These are phyloP conservation scores for Poeciliopsis infans DNA, from an alignment of 2,797 vertebrate species.

Conservation along the genomic window DNA sequence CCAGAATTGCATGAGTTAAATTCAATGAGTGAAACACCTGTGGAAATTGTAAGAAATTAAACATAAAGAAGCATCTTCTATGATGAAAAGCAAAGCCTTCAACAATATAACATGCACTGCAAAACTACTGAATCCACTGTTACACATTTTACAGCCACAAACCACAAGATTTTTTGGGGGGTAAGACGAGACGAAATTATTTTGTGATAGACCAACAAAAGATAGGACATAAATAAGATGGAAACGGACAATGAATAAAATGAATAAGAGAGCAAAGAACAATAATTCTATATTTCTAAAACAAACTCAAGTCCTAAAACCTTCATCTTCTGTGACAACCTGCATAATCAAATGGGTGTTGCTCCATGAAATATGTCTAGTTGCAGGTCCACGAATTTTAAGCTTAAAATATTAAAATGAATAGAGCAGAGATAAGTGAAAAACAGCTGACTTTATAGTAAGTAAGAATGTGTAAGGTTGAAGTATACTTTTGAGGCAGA, in stretches of 20 bases:
- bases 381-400: background rate
- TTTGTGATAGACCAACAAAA: background rate
- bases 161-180: background rate
- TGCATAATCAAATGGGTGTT: background rate
- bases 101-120: background rate
- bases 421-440: background rate
- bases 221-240: background rate
- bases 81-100: constrained; percentile 3
- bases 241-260: background rate
- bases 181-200: too few relatives aligned
- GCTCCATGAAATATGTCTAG: background rate
- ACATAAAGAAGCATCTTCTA: background rate
- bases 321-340: background rate
- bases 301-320: background rate
- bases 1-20: constrained; percentile 9
- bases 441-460: background rate
- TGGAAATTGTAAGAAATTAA: too few relatives aligned
- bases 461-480: background rate
- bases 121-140: background rate
- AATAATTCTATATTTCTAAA: background rate
- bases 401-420: background rate
- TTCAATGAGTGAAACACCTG: constrained; percentile 2
- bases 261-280: background rate
- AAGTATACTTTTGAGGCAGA: background rate
- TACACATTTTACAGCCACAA: background rate